Evolutionary conservation across 1,140 invertebrate genomes (phyloP).

Genomic region (Agrilus planipennis): DNA sequence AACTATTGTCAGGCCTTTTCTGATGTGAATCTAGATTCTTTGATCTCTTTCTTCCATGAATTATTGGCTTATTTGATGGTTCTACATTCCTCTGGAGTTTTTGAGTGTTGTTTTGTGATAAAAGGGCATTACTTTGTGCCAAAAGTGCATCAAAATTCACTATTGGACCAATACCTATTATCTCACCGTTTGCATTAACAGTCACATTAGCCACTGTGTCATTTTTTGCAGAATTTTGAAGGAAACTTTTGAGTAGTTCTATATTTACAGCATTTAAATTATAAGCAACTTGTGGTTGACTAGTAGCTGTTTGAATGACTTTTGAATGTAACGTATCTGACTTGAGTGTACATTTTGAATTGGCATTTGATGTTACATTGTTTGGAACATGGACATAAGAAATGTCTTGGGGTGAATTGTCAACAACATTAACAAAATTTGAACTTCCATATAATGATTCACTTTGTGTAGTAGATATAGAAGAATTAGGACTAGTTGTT

Average conservation of each 20-base stretch:
- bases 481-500: constrained; percentile 18
- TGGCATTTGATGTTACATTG: constrained; percentile 3
- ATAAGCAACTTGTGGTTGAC: constrained; percentile 4
- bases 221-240: constrained; percentile 16
- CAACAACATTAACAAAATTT: too few relatives aligned
- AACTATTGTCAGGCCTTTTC: too few relatives aligned
- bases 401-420: too few relatives aligned
- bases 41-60: not conserved
- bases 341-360: constrained; percentile 8
- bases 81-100: constrained; percentile 11
- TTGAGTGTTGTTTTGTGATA: constrained; percentile 11
- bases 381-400: too few relatives aligned
- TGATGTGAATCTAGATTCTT: too few relatives aligned
- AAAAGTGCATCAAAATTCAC: constrained; percentile 20
- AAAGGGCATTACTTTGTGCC: constrained; percentile 14
- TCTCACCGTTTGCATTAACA: constrained; percentile 27
- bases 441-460: too few relatives aligned
- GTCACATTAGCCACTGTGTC: constrained; percentile 24
- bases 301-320: too few relatives aligned
- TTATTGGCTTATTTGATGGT: not conserved
- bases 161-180: constrained; percentile 24
- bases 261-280: constrained; percentile 11
- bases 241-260: constrained; percentile 7
- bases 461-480: too few relatives aligned
- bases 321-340: constrained; percentile 3